Evolutionary conservation across 1,140 invertebrate genomes (phyloP).

Genomic region (Acromyrmex heyeri): DNA sequence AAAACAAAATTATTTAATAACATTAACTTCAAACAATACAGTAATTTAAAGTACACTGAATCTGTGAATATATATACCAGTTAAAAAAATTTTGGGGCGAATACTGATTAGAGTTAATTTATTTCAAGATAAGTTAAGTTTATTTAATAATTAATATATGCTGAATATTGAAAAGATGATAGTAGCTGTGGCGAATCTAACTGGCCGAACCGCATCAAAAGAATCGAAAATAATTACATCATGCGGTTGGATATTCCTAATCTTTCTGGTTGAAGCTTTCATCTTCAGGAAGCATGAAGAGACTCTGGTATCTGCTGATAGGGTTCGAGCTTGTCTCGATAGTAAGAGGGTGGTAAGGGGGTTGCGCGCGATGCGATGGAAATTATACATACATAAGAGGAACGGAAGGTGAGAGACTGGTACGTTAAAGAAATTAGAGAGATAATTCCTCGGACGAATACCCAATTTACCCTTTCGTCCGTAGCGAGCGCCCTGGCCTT

Average conservation of each 20-base stretch:
- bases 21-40: no score
- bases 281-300: slow-evolving; percentile 58
- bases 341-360: not conserved
- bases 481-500: slow-evolving; percentile 83
- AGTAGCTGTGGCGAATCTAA: slow-evolving; percentile 13
- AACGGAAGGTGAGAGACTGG: slow-evolving; percentile 74
- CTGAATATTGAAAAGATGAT: slow-evolving; percentile 13
- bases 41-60: no score
- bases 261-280: slow-evolving; percentile 70
- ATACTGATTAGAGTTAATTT: not conserved
- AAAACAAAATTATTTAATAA: no score
- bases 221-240: slow-evolving; percentile 65
- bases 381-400: slow-evolving; percentile 77
- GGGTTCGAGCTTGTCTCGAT: slow-evolving; percentile 56
- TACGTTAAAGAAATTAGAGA: slow-evolving; percentile 87
- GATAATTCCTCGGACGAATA: slow-evolving; percentile 87
- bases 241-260: slow-evolving; percentile 50
- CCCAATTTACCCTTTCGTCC: slow-evolving; percentile 86
- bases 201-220: slow-evolving; percentile 47
- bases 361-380: slow-evolving; percentile 65
- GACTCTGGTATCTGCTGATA: slow-evolving; percentile 56
- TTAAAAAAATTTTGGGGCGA: no score
- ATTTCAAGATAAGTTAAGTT: not conserved
- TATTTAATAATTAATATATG: not conserved
- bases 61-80: no score